Percentiles rank a stretch among this genome's conserved stretches.
Evolutionary conservation across 2,113 vertebrate species (phyloP).

Genomic region (Labeo rohita): DNA sequence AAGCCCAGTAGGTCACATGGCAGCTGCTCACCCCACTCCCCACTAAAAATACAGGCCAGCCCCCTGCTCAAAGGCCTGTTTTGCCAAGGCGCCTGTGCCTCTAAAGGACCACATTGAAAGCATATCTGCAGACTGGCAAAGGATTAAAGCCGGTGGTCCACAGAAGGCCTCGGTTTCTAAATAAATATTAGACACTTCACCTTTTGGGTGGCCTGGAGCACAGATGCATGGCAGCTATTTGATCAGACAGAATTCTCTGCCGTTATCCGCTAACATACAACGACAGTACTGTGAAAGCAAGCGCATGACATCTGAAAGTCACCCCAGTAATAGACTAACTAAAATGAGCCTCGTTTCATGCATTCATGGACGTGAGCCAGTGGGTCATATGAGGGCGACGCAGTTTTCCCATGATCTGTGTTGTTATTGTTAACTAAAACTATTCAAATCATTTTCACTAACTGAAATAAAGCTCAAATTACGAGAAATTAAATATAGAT

Average conservation of each 20-base stretch:
- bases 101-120: constrained; percentile 71
- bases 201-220: constrained; percentile 56
- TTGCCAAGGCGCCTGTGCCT: constrained; percentile 73
- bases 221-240: constrained; percentile 16
- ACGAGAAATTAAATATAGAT: background rate
- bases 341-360: constrained; percentile 27
- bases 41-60: constrained; percentile 74
- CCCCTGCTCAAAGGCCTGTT: constrained; percentile 61
- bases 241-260: constrained; percentile 44
- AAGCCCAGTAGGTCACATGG: constrained; percentile 73
- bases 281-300: constrained; percentile 61
- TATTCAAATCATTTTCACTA: background rate
- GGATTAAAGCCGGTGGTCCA: constrained; percentile 69
- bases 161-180: constrained; percentile 72
- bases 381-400: constrained; percentile 18
- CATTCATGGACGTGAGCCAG: constrained; percentile 40
- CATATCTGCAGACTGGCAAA: constrained; percentile 70
- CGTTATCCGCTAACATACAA: constrained; percentile 54
- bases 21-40: constrained; percentile 73
- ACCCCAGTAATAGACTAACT: constrained; percentile 40
- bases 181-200: constrained; percentile 72
- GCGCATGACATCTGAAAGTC: constrained; percentile 64
- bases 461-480: background rate
- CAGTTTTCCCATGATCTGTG: constrained; percentile 5
- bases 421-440: background rate